These are phyloP conservation scores for Benthosema pterotum DNA, from an alignment of 2,797 vertebrate species.

Conservation along the genomic window DNA sequence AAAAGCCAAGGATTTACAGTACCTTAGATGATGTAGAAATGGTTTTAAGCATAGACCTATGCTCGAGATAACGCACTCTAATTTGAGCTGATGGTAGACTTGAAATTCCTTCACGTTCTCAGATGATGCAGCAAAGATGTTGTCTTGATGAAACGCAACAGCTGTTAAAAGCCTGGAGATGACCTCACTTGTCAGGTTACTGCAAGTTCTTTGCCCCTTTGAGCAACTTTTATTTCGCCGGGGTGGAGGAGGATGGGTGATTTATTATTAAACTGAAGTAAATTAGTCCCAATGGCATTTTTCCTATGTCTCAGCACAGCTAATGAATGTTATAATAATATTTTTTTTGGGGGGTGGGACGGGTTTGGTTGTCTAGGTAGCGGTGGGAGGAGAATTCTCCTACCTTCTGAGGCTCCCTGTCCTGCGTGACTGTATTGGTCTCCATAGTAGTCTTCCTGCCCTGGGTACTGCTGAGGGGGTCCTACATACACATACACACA, in stretches of 20 bases:
- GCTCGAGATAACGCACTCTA: background rate
- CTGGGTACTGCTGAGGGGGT: constrained; percentile 99
- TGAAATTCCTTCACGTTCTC: background rate
- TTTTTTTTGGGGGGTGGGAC: constrained; percentile 19
- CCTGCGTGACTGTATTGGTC: constrained; percentile 99
- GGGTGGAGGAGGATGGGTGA: constrained; percentile 40
- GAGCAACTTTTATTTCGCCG: constrained; percentile 47
- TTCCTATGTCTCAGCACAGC: constrained; percentile 65
- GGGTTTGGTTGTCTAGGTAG: constrained; percentile 52
- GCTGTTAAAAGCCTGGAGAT: background rate
- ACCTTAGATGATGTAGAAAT: background rate
- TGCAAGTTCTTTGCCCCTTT: constrained; percentile 13
- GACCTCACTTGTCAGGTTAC: background rate
- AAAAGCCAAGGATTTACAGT: background rate
- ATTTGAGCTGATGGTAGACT: too few relatives aligned
- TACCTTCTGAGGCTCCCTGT: constrained; percentile 99
- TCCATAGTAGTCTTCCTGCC: constrained; percentile 99
- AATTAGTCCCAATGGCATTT: constrained; percentile 56
- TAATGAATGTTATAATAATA: constrained; percentile 53
- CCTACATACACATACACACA: constrained; percentile 89
- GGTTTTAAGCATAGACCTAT: background rate
- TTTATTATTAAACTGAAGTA: constrained; percentile 50
- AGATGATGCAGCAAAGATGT: background rate
- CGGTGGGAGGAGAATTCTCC: constrained; percentile 76
- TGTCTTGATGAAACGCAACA: background rate